Conservation (phyloP, 2,797 vertebrate species). For the Danio jaintianensis region DNA sequence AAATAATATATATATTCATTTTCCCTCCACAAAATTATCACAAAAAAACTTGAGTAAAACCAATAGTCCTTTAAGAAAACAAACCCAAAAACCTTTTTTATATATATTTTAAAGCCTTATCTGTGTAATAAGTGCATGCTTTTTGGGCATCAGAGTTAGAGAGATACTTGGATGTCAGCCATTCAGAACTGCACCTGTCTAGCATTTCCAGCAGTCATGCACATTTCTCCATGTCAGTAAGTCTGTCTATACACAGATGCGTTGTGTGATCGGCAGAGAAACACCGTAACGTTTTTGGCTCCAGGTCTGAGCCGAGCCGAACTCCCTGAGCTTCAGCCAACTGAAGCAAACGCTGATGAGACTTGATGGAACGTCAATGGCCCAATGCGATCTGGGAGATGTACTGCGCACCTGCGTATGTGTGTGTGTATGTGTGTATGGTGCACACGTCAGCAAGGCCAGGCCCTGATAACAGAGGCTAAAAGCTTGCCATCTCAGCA, state of each 20-base stretch:
- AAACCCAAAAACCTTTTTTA: too few species aligned
- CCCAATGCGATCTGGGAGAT: slow-evolving; percentile 51
- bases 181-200: background rate
- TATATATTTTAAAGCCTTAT: background rate
- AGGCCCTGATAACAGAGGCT: slow-evolving; percentile 37
- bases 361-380: slow-evolving; percentile 58
- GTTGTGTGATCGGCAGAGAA: background rate
- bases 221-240: slow-evolving; percentile 31
- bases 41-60: too few species aligned
- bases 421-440: slow-evolving; percentile 31
- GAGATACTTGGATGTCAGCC: background rate
- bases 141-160: background rate
- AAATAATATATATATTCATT: too few species aligned
- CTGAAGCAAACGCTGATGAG: slow-evolving; percentile 57
- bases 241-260: background rate
- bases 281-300: slow-evolving; percentile 15
- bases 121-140: slow-evolving; percentile 10
- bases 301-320: background rate
- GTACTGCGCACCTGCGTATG: slow-evolving; percentile 37
- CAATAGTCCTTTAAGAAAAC: too few species aligned
- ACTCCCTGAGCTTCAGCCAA: slow-evolving; percentile 20
- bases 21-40: too few species aligned
- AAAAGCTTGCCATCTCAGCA: slow-evolving; percentile 52
- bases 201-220: slow-evolving; percentile 13
- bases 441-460: slow-evolving; percentile 49